Conservation (phyloP, 1,140 invertebrate species). For the Hydropsyche tenuis region DNA sequence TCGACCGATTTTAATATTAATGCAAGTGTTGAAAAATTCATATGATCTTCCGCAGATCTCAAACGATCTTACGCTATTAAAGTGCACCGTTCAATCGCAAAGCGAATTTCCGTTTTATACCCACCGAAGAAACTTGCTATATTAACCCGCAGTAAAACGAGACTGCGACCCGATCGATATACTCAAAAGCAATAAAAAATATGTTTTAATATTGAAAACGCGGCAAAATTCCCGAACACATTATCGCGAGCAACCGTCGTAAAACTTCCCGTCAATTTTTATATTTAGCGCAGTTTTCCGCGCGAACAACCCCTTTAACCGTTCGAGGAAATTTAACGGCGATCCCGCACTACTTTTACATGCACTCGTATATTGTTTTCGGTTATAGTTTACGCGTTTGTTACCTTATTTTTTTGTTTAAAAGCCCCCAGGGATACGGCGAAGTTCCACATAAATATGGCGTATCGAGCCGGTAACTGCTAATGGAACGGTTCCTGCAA, state of each 20-base stretch:
- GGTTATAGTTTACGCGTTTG: conserved; percentile 9
- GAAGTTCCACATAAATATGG: conserved; percentile 36
- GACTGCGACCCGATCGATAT: too few relatives aligned
- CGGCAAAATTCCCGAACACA: background rate
- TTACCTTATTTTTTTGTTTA: conserved; percentile 9
- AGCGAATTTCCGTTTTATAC: too few relatives aligned
- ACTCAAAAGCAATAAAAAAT: too few relatives aligned
- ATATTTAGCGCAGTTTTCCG: conserved; percentile 5
- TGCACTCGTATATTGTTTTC: conserved; percentile 10
- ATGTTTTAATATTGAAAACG: background rate
- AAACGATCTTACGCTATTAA: too few relatives aligned
- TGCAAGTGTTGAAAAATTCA: too few relatives aligned
- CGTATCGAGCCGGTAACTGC: conserved; percentile 41
- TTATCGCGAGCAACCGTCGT: conserved; percentile 1
- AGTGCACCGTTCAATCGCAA: too few relatives aligned
- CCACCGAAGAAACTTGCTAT: too few relatives aligned
- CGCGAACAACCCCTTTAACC: background rate
- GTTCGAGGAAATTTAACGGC: conserved; percentile 13
- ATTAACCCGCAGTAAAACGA: too few relatives aligned
- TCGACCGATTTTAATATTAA: too few relatives aligned
- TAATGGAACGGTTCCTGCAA: conserved; percentile 38
- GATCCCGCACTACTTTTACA: background rate
- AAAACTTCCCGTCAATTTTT: conserved; percentile 16
- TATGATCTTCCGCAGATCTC: too few relatives aligned
- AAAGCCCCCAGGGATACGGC: background rate